Evolutionary conservation across 2,113 vertebrate species (phyloP).

Genomic region (Apeltes quadracus): DNA sequence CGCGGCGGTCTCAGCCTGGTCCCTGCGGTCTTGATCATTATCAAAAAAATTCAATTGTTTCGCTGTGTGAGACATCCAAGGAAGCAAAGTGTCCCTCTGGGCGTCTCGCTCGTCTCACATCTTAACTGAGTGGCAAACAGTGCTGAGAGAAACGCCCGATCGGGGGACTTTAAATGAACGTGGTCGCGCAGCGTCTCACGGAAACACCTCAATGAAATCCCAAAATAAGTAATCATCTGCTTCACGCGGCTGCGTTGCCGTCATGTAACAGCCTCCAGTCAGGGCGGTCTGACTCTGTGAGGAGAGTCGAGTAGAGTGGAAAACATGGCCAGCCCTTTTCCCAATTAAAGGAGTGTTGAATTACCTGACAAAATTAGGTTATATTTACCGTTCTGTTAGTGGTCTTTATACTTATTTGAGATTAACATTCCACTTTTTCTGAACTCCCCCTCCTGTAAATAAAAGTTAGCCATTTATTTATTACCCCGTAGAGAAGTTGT

Average conservation of each 20-base stretch:
- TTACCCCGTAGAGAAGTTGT: neutral
- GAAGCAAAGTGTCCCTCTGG: slow-evolving; percentile 4
- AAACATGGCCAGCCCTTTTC: neutral
- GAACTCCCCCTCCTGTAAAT: neutral
- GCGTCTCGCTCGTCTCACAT: neutral
- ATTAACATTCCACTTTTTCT: neutral
- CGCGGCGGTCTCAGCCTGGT: slow-evolving; percentile 4
- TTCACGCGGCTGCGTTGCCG: slow-evolving; percentile 2
- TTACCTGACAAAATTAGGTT: neutral
- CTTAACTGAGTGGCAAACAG: neutral
- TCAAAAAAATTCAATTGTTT: slow-evolving; percentile 38
- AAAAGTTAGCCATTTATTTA: neutral
- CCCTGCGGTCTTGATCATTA: slow-evolving; percentile 47
- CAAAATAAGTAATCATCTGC: slow-evolving; percentile 15
- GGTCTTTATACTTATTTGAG: neutral
- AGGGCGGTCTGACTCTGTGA: neutral
- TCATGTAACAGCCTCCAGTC: slow-evolving; percentile 9
- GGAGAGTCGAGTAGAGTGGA: neutral
- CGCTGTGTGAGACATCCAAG: neutral
- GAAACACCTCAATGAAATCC: slow-evolving; percentile 1
- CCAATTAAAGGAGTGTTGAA: neutral
- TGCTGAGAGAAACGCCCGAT: neutral
- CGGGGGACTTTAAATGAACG: neutral
- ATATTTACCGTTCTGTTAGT: neutral
- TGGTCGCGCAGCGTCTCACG: neutral